Conservation (phyloP, 2,113 vertebrate genomes). For the Tragelaphus imberbis region DNA sequence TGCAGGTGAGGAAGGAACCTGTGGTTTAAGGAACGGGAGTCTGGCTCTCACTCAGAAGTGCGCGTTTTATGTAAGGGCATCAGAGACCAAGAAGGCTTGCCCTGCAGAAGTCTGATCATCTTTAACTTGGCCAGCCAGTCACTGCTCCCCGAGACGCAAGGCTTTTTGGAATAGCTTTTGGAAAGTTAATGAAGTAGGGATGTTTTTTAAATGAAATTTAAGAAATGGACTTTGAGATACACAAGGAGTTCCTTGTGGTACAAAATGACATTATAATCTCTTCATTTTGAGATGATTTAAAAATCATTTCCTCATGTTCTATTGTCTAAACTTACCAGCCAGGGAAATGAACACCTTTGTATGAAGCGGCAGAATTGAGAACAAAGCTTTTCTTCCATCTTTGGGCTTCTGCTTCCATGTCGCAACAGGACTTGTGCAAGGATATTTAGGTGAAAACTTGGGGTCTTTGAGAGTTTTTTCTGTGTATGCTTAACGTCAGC, state of each 20-base stretch:
- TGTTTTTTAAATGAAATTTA: slow-evolving; percentile 39
- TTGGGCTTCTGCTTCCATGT: fast-evolving
- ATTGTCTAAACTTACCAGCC: neutral
- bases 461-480: neutral
- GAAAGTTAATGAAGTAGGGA: slow-evolving; percentile 24
- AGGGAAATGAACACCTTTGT: neutral
- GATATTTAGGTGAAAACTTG: neutral
- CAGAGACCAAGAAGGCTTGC: neutral
- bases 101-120: neutral
- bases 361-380: neutral
- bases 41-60: neutral
- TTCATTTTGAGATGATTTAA: slow-evolving; percentile 48
- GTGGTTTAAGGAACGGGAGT: fast-evolving
- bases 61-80: fast-evolving
- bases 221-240: neutral
- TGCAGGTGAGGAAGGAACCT: neutral
- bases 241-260: neutral
- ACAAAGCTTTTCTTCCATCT: neutral
- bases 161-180: neutral
- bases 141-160: neutral
- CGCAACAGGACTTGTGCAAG: too few relatives aligned
- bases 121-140: neutral
- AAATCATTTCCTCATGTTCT: neutral
- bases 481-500: neutral
- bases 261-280: slow-evolving; percentile 24